Percentiles rank a stretch among this genome's conserved stretches.
Evolutionary conservation across 2,797 vertebrate genomes (phyloP).

Genomic region (Hyperoplus immaculatus): DNA sequence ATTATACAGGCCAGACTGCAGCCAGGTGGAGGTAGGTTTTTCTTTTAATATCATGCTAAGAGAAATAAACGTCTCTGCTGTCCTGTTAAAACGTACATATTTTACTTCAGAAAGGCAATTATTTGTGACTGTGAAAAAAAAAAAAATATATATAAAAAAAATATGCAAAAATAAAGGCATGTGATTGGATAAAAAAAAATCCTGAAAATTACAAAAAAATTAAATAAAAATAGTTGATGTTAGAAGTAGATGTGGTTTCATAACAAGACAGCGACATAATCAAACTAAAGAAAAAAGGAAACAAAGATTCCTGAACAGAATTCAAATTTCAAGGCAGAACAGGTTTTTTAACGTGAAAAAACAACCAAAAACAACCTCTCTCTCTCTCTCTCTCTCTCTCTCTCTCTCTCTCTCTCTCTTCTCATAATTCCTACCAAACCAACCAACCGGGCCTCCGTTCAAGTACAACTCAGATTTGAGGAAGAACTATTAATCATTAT

Average conservation of each 20-base stretch:
- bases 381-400: no score
- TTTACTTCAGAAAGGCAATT: constrained; percentile 3
- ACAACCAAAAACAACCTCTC: constrained; percentile 12
- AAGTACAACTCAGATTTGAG: constrained; percentile 34
- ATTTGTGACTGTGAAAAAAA: background rate
- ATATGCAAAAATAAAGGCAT: background rate
- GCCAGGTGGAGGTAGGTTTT: constrained; percentile 85
- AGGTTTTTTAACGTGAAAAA: constrained; percentile 39
- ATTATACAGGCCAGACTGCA: constrained; percentile 53
- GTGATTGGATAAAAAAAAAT: constrained; percentile 17
- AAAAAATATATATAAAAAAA: background rate
- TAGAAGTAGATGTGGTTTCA: constrained; percentile 19
- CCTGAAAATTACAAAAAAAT: background rate
- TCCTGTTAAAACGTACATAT: constrained; percentile 31
- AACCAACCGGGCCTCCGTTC: constrained; percentile 31
- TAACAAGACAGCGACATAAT: constrained; percentile 35
- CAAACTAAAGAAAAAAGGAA: constrained; percentile 18
- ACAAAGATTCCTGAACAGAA: constrained; percentile 49
- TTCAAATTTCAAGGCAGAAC: constrained; percentile 61
- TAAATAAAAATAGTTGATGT: background rate
- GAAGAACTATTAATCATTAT: constrained; percentile 27
- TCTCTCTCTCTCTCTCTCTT: background rate
- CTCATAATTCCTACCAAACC: constrained; percentile 32
- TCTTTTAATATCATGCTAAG: constrained; percentile 49
- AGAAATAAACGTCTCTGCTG: constrained; percentile 31